Evolutionary conservation across 2,888 invertebrate genomes (phyloP), one percentile per base, ranked within the genome.

Genomic region (Amblyjoppa proteus): DNA sequence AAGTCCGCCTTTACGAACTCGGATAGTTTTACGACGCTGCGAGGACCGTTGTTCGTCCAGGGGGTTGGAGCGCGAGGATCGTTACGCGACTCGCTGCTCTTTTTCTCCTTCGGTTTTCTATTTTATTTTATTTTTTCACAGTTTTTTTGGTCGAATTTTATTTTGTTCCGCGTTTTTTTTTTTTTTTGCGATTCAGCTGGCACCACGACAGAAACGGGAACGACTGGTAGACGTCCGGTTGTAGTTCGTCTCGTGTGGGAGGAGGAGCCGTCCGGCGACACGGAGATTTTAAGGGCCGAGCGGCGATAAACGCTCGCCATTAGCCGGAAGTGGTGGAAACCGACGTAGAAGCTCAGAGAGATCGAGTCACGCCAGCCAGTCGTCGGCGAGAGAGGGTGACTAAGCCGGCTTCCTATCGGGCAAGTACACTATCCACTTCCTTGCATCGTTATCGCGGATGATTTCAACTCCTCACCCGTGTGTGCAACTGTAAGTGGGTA

Each of bases 281-380:
- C 69, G 79, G 9, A 41, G 41, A 61, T 79, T 73, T 77, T 25
- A 71, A 34, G 38, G 78, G 64, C 38, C 34, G 69, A n/a, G 9
- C 38, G 68, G 73, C 75, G 73, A 83, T 77, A 78, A 83, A 77
- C 58, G 49, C 16, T 68, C 7, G 58, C 68, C 73, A 78, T 83
- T 78, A 78, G 58, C 56, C 73, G 73, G 83, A 83, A 83, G 68
- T 78, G 78, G 73, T 16, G 78, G 56, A 70, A 61, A 45, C 45
- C 58, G 56, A 38, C 61, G 51, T 25, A 3, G 28, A 66, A 11
- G n/a, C 34, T 31, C 25, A 45, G 74, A 11, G 45, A 45, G 74
- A n/a, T 28, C 28, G 61, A 45, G 49, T n/a, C 41, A 74, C 73
- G 25, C 58, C 38, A 68, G 53, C 34, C 34, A 73, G 41, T 31